Conservation (phyloP, 64 coral and sea anemone genomes). For the Orbicella faveolata region DNA sequence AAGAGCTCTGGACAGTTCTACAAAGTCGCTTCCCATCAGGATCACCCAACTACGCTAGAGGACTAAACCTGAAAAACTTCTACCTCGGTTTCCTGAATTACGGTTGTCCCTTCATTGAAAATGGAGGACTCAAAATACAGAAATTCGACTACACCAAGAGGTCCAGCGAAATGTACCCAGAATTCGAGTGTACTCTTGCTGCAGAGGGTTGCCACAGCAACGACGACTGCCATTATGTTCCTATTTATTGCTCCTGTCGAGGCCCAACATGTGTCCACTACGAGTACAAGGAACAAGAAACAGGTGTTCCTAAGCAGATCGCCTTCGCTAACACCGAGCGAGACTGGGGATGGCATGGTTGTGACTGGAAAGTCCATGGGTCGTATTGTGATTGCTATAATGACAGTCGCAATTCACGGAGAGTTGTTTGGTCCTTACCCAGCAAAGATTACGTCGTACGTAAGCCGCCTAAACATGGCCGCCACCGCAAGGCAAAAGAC, state of each 20-base stretch:
- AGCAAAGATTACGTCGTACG: not conserved
- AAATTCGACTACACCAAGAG: conserved; percentile 33
- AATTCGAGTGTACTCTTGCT: conserved; percentile 39
- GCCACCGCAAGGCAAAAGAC: not conserved
- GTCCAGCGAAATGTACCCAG: not conserved
- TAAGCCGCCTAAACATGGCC: not conserved
- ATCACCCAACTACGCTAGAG: conserved; percentile 7
- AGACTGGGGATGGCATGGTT: conserved; percentile 35
- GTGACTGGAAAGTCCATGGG: conserved; percentile 16
- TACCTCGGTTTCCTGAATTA: conserved; percentile 43
- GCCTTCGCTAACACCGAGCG: conserved; percentile 7
- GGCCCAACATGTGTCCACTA: conserved; percentile 32
- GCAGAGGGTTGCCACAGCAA: conserved; percentile 30
- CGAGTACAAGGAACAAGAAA: not conserved
- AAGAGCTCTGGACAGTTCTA: conserved; percentile 15
- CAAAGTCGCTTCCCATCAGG: not conserved
- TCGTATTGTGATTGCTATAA: conserved; percentile 6
- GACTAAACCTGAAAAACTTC: conserved; percentile 30
- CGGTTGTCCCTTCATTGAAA: conserved; percentile 1
- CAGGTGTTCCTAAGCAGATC: not conserved
- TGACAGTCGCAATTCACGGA: not conserved
- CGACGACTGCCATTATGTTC: conserved; percentile 14
- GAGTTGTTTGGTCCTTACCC: not conserved
- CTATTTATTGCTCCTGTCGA: conserved; percentile 13
- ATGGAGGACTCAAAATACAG: conserved; percentile 11